phyloP scores from a whole-genome alignment of 1,140 invertebrate species.

The Drosophila takahashii region DNA sequence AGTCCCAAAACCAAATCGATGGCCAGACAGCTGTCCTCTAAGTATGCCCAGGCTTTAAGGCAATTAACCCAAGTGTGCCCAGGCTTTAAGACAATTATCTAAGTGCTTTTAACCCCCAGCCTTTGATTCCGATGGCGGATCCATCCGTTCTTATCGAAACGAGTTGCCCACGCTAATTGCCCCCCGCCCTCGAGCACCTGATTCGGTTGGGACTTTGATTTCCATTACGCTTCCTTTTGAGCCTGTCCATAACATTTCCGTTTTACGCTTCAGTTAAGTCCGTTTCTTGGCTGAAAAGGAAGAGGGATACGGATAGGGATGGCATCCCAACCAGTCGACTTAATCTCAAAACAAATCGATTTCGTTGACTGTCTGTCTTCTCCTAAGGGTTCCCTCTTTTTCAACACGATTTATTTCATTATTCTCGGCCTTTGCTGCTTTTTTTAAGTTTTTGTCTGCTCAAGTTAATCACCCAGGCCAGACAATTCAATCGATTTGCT shows the following conservation, averaged over 20 bases:
- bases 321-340: conserved; percentile 55
- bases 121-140: conserved; percentile 52
- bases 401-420: conserved; percentile 83
- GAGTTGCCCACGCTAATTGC: conserved; percentile 56
- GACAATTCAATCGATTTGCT: conserved; percentile 81
- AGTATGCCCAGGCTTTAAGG: conserved; percentile 23
- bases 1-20: neutral
- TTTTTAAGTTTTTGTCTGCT: conserved; percentile 47
- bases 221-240: conserved; percentile 66
- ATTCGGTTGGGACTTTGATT: conserved; percentile 67
- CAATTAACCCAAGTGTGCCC: conserved; percentile 27
- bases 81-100: conserved; percentile 80
- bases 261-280: conserved; percentile 65
- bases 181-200: conserved; percentile 29
- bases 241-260: conserved; percentile 73
- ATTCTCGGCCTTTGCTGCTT: conserved; percentile 43
- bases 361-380: conserved; percentile 65
- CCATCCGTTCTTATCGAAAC: conserved; percentile 52
- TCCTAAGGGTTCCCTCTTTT: conserved; percentile 47
- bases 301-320: neutral
- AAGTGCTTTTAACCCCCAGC: conserved; percentile 63
- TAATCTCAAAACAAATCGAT: conserved; percentile 84
- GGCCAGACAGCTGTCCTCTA: conserved; percentile 12
- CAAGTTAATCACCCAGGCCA: conserved; percentile 73
- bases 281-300: conserved; percentile 16